A percentile compares a stretch with the other conserved stretches of the same genome.
Conservation (phyloP, 2,888 invertebrate genomes). For the Ditula angustiorana region DNA sequence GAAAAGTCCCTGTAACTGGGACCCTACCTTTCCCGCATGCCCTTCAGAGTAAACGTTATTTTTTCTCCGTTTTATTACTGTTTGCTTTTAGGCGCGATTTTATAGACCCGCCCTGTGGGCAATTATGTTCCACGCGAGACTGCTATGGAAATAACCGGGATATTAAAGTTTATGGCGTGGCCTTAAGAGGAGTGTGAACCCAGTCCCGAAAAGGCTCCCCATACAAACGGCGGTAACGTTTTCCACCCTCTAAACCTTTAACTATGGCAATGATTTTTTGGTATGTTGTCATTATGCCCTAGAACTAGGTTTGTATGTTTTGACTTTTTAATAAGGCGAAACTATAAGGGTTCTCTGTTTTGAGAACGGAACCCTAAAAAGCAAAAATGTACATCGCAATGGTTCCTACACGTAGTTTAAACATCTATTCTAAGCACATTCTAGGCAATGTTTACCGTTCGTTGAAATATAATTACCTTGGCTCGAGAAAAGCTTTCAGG, state of each 20-base stretch:
- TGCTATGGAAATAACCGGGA: neutral
- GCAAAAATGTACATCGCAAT: too few species aligned
- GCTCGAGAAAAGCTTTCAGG: neutral
- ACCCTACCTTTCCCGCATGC: slow-evolving; percentile 30
- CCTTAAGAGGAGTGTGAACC: too few species aligned
- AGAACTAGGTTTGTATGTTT: too few species aligned
- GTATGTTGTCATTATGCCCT: too few species aligned
- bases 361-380: too few species aligned
- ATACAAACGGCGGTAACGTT: too few species aligned
- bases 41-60: slow-evolving; percentile 58
- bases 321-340: too few species aligned
- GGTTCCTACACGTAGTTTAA: too few species aligned
- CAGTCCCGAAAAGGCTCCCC: too few species aligned
- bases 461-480: neutral
- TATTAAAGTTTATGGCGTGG: slow-evolving; percentile 9
- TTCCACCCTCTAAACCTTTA: too few species aligned
- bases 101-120: slow-evolving; percentile 61
- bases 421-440: too few species aligned
- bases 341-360: too few species aligned
- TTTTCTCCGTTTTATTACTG: slow-evolving; percentile 73
- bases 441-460: neutral
- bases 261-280: neutral
- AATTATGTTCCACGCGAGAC: slow-evolving; percentile 53
- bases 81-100: slow-evolving; percentile 78
- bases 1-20: slow-evolving; percentile 46